These are phyloP conservation scores for Hypotaenidia philippensis DNA, from an alignment of 2,797 vertebrate genomes.

Conservation along the genomic window DNA sequence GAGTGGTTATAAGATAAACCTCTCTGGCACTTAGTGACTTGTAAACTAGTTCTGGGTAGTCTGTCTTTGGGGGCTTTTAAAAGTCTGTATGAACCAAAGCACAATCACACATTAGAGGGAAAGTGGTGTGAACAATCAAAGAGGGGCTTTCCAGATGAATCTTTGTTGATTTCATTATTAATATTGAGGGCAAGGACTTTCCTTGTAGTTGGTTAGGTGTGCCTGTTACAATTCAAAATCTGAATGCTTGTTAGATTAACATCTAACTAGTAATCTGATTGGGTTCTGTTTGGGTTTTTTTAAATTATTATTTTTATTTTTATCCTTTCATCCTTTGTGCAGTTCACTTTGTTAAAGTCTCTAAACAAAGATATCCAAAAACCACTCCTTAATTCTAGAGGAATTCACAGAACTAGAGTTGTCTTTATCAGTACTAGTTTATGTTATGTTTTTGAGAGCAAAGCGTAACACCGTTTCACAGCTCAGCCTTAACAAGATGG, in stretches of 20 bases:
- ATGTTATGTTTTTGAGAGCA: background rate
- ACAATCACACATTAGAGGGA: background rate
- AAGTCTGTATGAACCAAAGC: background rate
- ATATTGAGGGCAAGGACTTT: background rate
- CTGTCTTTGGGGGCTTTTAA: background rate
- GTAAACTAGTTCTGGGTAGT: background rate
- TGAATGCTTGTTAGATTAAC: background rate
- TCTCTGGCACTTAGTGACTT: background rate
- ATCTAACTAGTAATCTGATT: background rate
- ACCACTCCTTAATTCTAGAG: background rate
- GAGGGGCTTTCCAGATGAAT: background rate
- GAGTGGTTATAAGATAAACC: background rate
- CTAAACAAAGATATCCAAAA: background rate
- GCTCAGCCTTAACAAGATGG: background rate
- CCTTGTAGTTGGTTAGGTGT: background rate
- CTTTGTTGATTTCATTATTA: background rate
- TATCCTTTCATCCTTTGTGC: background rate
- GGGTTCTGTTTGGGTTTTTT: background rate
- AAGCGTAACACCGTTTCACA: background rate
- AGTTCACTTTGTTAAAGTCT: background rate
- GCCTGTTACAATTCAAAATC: background rate
- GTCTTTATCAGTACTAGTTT: background rate
- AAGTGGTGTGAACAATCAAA: background rate
- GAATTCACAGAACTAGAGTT: background rate
- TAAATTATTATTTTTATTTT: background rate